Evolutionary conservation across 2,888 invertebrate genomes (phyloP), one percentile per base, ranked within the genome.

Genomic region (Colletes collaris): DNA sequence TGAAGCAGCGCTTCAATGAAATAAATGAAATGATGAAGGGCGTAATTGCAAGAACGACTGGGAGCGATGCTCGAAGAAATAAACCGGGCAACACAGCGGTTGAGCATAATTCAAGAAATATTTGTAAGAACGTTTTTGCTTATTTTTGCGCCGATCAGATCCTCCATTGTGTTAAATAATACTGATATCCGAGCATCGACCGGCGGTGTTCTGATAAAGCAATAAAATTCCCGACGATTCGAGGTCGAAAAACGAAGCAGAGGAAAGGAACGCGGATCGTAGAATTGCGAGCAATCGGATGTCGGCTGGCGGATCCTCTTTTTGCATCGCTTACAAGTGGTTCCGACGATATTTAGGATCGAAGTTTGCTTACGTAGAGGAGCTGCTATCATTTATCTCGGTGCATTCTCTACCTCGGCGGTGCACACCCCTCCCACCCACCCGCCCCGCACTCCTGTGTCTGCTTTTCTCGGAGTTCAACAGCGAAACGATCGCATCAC

Each of bases 351-450:
- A 79, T 77, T 79, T 77, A 77, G 64, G 58, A 77, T 71, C 77
- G 58, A 52, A 59, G 66, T 65, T 55, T 49, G 70, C 79, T 79
- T 70, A 67, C 55, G 63, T 59, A 27, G 40, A 63, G 37, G 63
- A n/a, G 40, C 66, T 40, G 53, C 19, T 76, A 67, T 70, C 79
- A 79, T 79, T 79, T 71, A 78, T 76, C 69, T 76, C 70, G 60
- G 13, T 19, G 60, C 68, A 65, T 69, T 75, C 69, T 50, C 72
- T 58, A 66, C 37, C 27, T 56, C n/a, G 60, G 35, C 52, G 44
- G 62, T 63, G 71, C 50, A 60, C 65, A 50, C 40, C 59, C 35
- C 27, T 46, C 52, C 49, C 27, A 1, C 27, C 27, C 27, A 2
- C 27, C 27, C 16, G 16, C 16, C 53, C 65, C 5, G 35, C 37